Conservation (phyloP, 2,113 vertebrate genomes). For the Pterocles gutturalis region DNA sequence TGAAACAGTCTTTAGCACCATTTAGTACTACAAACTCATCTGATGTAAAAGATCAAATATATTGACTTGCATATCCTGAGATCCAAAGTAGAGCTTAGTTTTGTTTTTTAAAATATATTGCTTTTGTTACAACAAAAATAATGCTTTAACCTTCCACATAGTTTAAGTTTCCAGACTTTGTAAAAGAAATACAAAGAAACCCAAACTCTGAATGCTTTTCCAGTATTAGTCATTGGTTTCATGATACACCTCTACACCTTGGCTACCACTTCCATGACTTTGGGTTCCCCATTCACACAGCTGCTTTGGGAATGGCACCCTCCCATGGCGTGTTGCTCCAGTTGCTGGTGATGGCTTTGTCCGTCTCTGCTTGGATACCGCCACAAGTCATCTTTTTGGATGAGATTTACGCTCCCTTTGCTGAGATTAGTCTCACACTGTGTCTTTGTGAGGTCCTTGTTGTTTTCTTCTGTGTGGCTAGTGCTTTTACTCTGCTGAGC, state of each 20-base stretch:
- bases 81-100: neutral
- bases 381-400: accelerated
- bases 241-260: neutral
- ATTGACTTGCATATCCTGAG: neutral
- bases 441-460: accelerated
- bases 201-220: neutral
- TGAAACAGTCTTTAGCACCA: neutral
- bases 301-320: neutral
- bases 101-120: neutral
- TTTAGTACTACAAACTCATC: neutral
- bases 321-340: neutral
- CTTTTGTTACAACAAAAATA: neutral
- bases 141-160: accelerated
- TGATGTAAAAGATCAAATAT: neutral
- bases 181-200: neutral
- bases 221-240: neutral
- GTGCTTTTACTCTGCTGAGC: neutral
- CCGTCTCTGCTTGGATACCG: accelerated
- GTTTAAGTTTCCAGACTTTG: neutral
- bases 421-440: neutral
- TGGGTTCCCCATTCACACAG: neutral
- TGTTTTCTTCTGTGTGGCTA: neutral
- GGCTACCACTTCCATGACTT: neutral
- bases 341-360: neutral
- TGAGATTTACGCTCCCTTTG: neutral